phyloP scores from a whole-genome alignment of 2,113 vertebrate species.

The Phasianus colchicus region DNA sequence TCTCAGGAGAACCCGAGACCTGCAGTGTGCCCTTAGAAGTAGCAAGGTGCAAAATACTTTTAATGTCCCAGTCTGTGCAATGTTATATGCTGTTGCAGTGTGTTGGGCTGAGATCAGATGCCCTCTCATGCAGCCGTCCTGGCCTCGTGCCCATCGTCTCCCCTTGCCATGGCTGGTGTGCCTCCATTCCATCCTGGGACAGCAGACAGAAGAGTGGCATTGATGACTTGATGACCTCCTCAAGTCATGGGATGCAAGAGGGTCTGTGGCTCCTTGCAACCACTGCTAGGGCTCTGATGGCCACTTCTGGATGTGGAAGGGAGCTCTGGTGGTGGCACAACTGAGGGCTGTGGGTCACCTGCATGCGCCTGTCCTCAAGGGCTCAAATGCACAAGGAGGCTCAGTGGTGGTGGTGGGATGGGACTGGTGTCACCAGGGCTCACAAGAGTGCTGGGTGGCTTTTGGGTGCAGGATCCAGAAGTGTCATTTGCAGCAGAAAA shows the following conservation, averaged over 20 bases:
- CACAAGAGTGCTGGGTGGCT: background rate
- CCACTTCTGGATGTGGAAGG: background rate
- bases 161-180: background rate
- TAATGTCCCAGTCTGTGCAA: fast-evolving
- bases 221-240: fast-evolving
- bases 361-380: background rate
- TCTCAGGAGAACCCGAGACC: background rate
- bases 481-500: background rate
- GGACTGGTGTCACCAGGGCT: background rate
- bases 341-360: background rate
- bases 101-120: background rate
- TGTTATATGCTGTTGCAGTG: background rate
- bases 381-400: background rate
- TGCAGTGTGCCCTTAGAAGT: background rate
- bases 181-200: background rate
- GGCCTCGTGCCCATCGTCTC: background rate
- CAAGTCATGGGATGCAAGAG: fast-evolving
- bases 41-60: background rate
- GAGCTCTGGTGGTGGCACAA: background rate
- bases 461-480: background rate
- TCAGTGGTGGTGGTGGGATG: background rate
- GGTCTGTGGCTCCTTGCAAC: background rate
- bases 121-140: background rate
- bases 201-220: background rate
- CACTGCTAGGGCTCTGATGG: background rate